These are phyloP conservation scores for Cyclopterus lumpus DNA, from an alignment of 2,797 vertebrate genomes.

Conservation along the genomic window DNA sequence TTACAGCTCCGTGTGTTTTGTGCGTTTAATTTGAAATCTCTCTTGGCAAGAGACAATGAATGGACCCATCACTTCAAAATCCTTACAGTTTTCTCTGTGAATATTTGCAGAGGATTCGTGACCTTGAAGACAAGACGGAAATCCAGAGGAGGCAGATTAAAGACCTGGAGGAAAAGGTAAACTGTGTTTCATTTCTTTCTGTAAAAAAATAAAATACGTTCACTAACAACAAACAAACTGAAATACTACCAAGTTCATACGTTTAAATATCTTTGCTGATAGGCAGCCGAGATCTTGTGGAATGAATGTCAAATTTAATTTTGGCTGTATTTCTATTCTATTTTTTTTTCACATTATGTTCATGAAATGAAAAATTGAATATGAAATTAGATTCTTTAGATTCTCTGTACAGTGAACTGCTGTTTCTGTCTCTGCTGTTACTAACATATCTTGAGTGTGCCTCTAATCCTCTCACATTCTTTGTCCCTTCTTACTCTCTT, in stretches of 20 bases:
- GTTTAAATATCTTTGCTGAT: not conserved
- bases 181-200: conserved; percentile 1
- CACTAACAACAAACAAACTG: not conserved
- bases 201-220: not conserved
- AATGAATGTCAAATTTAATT: not conserved
- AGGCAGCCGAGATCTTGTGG: not conserved
- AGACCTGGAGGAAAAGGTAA: conserved; percentile 98
- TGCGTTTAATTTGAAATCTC: not conserved
- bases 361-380: not conserved
- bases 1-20: not conserved
- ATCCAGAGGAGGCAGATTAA: conserved; percentile 99
- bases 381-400: no score
- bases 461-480: conserved; percentile 60
- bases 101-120: conserved; percentile 92
- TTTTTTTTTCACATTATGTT: not conserved
- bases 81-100: not conserved
- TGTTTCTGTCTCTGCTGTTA: conserved; percentile 47
- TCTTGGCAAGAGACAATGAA: not conserved
- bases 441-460: conserved; percentile 63
- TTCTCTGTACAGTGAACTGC: conserved; percentile 20
- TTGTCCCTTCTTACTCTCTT: conserved; percentile 38
- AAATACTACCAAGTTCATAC: not conserved
- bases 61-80: not conserved
- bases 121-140: conserved; percentile 98
- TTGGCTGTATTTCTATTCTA: not conserved